Evolutionary conservation across 1,140 invertebrate species (phyloP), one percentile per base, ranked within the genome.

Genomic region (Drosophila kohkoa): DNA sequence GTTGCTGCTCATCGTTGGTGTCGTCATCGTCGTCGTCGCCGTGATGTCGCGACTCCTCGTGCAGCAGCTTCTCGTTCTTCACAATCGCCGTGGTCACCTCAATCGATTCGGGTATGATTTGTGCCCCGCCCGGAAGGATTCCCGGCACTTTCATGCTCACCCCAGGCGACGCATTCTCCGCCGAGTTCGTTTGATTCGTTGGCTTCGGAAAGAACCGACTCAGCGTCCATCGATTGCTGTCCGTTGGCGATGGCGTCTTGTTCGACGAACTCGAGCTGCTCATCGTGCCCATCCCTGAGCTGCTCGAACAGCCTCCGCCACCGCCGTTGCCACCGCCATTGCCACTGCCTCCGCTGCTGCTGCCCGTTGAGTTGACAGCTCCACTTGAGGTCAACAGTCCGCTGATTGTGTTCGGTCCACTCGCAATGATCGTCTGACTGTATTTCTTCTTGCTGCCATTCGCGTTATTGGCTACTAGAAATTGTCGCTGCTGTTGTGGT

Each of bases 181-280:
- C 71, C 4, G 76, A 25, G 3, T 25, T 63, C 3, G 81, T 69
- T 32, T 91, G 89, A 13, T 75, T 82, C 30, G 91, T 30, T 4
- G 87, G 83, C 52, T 92, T 92, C 15, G 58, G 79, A 45, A 92
- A 92, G 54, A 91, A 92, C 3, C 91, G 75, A 52, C 85, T 83
- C 4, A 92, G 68, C 6, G 68, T 71, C 91, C 91, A 92, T 55
- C 85, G 81, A 58, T 89, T 92, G 67, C 85, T 85, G 54, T 92
- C 88, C 54, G 90, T 91, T 2, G 91, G 91, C 51, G 91, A 92
- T 0, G 91, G 88, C 35, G 91, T 91, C 59, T 92, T 92, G 73
- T 92, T 91, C n/a, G 90, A 91, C 1, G 88, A 88, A 8, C 79
- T 90, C 4, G 82, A 79, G 43, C 81, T 86, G 67, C 82, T 90